Base-by-base conservation (phyloP, 92 coral and sea anemone genomes). In the Heliopora coerulea region DNA sequence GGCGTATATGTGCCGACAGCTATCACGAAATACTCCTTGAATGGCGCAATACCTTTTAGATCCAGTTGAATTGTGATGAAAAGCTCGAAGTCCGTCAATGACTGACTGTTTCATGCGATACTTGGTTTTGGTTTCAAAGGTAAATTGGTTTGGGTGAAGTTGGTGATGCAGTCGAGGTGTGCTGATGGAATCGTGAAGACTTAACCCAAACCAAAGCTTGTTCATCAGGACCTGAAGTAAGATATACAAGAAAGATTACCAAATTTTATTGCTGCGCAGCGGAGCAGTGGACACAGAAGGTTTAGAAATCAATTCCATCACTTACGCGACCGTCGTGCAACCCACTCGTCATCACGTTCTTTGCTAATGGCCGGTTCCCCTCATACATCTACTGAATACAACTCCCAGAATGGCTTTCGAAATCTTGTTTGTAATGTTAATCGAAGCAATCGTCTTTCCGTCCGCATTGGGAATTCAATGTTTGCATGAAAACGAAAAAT, bases 101-200 rank as follows among this genome's bases (percentile, higher is more conserved):
- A 90, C 82, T 0, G 49, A 18, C 31, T 54, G 27, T 2, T 68
- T 7, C 15, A 90, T 70, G 3, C 39, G 59, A 65, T 84, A 87
- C 0, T 64, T 42, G 1, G 52, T 8, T 0, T 27, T 61, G n/a
- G 35, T 73, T 54, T 85, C 88, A 56, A 81, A 60, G 11, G 28
- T 0, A 30, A 88, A 79, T 1, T 40, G 18, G 64, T 78, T 67
- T 7, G 96, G 96, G 44, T 82, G 65, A 60, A 88, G 83, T 2
- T 91, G 79, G 42, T 59, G 78, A 69, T 91, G 97, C n/a, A 91
- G 49, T 4, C 97, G 88, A 23, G 95, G 90, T 28, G 80, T 75
- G 29, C 82, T 19, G 31, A 91, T 89, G 1, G 90, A 86, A 39
- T 80, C 34, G 13, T 63, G 31, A 40, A 88, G 61, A 68, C 73